Base-by-base conservation (phyloP, 92 coral and sea anemone genomes). In the Zoanthus sansibaricus region DNA sequence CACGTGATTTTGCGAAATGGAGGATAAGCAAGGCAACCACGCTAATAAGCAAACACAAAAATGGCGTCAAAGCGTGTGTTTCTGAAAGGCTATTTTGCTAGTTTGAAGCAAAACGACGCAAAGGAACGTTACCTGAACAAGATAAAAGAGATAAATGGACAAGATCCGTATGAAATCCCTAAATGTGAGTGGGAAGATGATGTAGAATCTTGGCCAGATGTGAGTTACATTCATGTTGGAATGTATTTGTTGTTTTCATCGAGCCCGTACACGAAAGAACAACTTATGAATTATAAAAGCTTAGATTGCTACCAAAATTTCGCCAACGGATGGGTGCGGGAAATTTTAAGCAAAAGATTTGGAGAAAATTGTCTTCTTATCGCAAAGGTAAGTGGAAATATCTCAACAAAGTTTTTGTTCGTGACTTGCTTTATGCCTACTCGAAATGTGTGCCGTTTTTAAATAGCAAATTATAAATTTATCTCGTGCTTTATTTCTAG, bases 201-300 rank as follows among this genome's bases (percentile, higher is more conserved):
- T 79, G 77, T 54, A 54, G 91, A 88, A 31, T 49, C 47, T 9
- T 88, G 86, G 91, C 91, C 91, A 30, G 25, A 33, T 18, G 88
- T 88, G n/a, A 71, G 75, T 14, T 83, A 88, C 79, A 88, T 88
- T n/a, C 64, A 89, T 49, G 92, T 84, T 20, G 92, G 92, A 90
- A 87, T 58, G 54, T 72, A 51, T 87, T 90, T 51, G 91, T 37
- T 37, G 42, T 37, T 37, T 37, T 37, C 42, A 37, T 37, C 42
- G 42, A 37, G 42, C 42, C 42, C 42, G 42, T 37, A 37, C 42
- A 37, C 42, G 42, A 37, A 37, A 37, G 42, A 37, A 37, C 42
- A 37, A 37, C 42, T 37, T 0, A 37, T 37, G 42, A 37, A 37
- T 37, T 37, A 37, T 37, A 37, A 37, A 37, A 37, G 42, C 42